Evolutionary conservation across 2,113 vertebrate genomes (phyloP).

Genomic region (Apteryx owenii): DNA sequence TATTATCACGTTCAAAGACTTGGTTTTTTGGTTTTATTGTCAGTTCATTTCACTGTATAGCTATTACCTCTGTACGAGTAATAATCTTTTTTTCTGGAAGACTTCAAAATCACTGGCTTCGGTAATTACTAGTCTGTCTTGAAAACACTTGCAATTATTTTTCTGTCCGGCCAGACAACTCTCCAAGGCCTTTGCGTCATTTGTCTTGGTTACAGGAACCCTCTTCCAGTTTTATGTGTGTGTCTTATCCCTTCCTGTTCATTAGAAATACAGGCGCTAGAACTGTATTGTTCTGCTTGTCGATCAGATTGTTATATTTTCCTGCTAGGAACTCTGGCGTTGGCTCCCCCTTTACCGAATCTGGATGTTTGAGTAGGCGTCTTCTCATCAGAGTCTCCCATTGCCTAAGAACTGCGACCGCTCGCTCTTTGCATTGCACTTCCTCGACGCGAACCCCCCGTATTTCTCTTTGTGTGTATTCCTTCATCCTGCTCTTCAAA

Average conservation of each 20-base stretch:
- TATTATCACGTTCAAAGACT: no score
- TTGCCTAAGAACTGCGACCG: background rate
- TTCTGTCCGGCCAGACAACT: background rate
- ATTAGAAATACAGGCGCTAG: background rate
- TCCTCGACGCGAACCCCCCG: rapidly evolving
- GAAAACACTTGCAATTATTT: background rate
- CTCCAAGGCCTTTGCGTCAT: rapidly evolving
- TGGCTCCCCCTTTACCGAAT: background rate
- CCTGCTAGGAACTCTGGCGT: background rate
- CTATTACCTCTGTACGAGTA: background rate
- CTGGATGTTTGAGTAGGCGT: no score
- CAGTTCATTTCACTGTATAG: background rate
- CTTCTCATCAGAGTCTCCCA: no score
- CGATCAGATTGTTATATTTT: rapidly evolving
- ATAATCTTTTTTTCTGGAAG: background rate
- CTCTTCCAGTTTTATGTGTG: background rate
- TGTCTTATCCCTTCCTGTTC: background rate
- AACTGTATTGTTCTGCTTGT: no score
- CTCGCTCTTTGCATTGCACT: background rate
- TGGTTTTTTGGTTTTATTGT: background rate
- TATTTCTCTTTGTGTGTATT: rapidly evolving
- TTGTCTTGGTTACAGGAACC: background rate
- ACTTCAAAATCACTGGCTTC: background rate
- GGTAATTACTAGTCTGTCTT: background rate
- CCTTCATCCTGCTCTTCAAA: background rate